Percentiles rank a stretch among this genome's conserved stretches.
phyloP scores from a whole-genome alignment of 2,113 vertebrate genomes.

The Tychaedon coryphoeus region DNA sequence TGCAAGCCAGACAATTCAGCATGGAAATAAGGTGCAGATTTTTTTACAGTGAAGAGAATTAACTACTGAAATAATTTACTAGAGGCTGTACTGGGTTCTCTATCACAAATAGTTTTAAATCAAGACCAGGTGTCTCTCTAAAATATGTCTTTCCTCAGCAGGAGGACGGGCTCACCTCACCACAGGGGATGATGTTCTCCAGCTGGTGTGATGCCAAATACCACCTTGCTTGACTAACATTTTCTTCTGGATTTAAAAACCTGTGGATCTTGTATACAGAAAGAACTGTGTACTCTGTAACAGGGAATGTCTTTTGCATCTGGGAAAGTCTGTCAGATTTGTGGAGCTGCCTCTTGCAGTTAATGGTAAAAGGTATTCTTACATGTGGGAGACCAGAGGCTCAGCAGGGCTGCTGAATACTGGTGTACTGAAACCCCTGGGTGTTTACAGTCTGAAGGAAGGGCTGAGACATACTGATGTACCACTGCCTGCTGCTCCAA shows the following conservation, averaged over 20 bases:
- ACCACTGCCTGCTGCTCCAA: neutral
- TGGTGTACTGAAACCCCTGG: too few species aligned
- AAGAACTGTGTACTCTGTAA: neutral
- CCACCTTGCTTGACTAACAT: neutral
- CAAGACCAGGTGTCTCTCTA: neutral
- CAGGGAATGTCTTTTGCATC: neutral
- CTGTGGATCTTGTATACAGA: neutral
- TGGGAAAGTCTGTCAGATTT: neutral
- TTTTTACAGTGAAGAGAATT: conserved; percentile 9
- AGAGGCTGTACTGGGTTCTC: neutral
- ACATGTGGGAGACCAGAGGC: neutral
- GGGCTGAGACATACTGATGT: neutral
- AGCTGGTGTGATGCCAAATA: neutral
- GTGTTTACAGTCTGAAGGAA: neutral
- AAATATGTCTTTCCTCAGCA: neutral
- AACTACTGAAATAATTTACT: conserved; percentile 37
- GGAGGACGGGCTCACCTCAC: neutral
- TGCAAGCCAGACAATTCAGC: neutral
- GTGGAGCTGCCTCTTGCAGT: neutral
- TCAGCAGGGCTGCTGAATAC: neutral
- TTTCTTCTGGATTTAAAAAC: neutral
- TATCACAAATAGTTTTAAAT: neutral
- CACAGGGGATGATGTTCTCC: neutral
- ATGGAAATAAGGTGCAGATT: conserved; percentile 16
- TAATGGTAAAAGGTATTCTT: neutral